phyloP scores from a whole-genome alignment of 2,113 vertebrate genomes.

The Scolopax mira region DNA sequence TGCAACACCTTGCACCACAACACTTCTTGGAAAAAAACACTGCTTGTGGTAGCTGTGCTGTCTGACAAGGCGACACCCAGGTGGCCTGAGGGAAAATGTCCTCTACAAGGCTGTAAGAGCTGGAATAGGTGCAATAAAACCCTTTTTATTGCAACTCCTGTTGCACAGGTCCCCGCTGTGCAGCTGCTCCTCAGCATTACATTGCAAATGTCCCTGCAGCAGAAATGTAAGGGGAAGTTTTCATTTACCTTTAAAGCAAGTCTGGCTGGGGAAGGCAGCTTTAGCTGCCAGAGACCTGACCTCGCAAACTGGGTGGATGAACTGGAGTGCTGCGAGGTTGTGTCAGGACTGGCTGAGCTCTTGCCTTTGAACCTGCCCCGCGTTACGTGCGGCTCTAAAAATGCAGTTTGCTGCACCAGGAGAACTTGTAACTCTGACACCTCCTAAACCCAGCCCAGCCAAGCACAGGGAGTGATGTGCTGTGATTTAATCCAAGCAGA shows the following conservation, averaged over 20 bases:
- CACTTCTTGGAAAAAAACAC: not conserved
- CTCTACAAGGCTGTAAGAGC: not conserved
- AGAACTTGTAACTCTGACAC: not conserved
- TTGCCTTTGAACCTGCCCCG: not conserved
- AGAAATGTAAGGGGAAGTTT: not conserved
- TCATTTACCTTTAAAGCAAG: not conserved
- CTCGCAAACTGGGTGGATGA: fast-evolving
- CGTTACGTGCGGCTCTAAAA: fast-evolving
- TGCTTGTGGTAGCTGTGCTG: not conserved
- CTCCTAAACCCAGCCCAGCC: not conserved
- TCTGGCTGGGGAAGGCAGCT: not conserved
- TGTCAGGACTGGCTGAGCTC: not conserved
- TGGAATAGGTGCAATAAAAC: fast-evolving
- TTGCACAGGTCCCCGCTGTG: not conserved
- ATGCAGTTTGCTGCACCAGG: fast-evolving
- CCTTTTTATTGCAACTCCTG: fast-evolving
- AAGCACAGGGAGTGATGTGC: not conserved
- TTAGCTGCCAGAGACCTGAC: not conserved
- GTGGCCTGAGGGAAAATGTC: not conserved
- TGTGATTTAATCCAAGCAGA: not conserved
- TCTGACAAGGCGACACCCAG: not conserved
- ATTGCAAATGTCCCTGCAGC: not conserved
- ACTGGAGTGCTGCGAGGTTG: not conserved
- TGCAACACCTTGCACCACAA: not conserved
- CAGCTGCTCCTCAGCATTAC: not conserved